phyloP scores from a whole-genome alignment of 2,113 vertebrate species.

The Cottus gobio region DNA sequence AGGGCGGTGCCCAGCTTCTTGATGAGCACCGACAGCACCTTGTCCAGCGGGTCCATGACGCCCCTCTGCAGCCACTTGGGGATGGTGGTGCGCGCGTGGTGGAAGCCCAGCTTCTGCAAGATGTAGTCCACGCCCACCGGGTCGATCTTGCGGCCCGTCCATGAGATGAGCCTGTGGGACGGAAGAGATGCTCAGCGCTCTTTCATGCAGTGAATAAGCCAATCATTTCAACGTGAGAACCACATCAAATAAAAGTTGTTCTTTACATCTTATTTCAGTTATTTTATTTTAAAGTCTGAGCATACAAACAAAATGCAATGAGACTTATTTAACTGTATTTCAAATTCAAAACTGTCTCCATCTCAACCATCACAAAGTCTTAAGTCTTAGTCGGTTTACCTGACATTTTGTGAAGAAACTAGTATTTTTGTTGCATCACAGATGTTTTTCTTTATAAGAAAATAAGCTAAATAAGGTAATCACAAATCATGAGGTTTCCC shows the following conservation, averaged over 20 bases:
- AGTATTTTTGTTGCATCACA: too few relatives aligned
- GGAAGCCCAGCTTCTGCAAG: constrained; percentile 97
- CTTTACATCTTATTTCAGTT: too few relatives aligned
- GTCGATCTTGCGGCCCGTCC: constrained; percentile 98
- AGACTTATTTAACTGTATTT: neutral
- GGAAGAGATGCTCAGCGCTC: neutral
- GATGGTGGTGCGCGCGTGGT: constrained; percentile 99
- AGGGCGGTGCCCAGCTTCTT: constrained; percentile 96
- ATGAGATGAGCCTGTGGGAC: constrained; percentile 92
- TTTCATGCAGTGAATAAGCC: neutral
- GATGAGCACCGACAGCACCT: constrained; percentile 96
- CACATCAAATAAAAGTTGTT: neutral
- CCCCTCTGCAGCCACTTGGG: constrained; percentile 99
- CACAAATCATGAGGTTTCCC: too few relatives aligned
- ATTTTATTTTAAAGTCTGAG: neutral
- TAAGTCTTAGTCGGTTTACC: too few relatives aligned
- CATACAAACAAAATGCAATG: neutral
- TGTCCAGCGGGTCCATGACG: constrained; percentile 99
- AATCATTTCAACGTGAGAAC: too few relatives aligned
- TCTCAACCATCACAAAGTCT: neutral
- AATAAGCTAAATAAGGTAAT: too few relatives aligned
- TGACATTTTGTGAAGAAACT: too few relatives aligned
- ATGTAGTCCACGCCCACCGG: constrained; percentile 99
- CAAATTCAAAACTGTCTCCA: neutral
- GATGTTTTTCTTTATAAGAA: too few relatives aligned